Evolutionary conservation across 2,888 invertebrate species (phyloP).

Genomic region (Anaspis maculata): DNA sequence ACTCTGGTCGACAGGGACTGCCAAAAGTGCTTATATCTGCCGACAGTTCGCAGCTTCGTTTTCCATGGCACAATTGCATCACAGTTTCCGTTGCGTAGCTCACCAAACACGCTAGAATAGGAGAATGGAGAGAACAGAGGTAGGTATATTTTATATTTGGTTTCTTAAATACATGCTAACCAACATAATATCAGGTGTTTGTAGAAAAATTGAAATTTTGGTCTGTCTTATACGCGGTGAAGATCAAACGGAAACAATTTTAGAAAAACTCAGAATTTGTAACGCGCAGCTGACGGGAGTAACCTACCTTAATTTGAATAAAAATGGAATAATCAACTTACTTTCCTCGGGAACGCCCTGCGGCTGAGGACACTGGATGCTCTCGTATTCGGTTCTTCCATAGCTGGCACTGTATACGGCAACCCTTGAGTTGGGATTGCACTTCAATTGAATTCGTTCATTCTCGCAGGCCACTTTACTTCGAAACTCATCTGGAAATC

Average conservation of each 20-base stretch:
- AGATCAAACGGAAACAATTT: too few relatives aligned
- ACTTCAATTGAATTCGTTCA: slow-evolving; percentile 78
- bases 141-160: background rate
- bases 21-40: slow-evolving; percentile 79
- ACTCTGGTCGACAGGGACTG: slow-evolving; percentile 70
- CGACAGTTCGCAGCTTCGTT: slow-evolving; percentile 67
- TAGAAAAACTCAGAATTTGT: too few relatives aligned
- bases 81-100: slow-evolving; percentile 87
- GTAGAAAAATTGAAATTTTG: too few relatives aligned
- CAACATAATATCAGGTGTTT: too few relatives aligned
- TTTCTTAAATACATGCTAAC: too few relatives aligned
- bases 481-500: slow-evolving; percentile 76
- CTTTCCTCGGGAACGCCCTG: slow-evolving; percentile 82
- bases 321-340: slow-evolving; percentile 46
- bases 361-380: slow-evolving; percentile 77
- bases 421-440: slow-evolving; percentile 79
- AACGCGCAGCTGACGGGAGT: background rate
- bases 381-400: slow-evolving; percentile 81
- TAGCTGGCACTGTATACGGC: slow-evolving; percentile 91
- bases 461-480: slow-evolving; percentile 92
- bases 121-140: slow-evolving; percentile 1
- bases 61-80: slow-evolving; percentile 75
- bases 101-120: slow-evolving; percentile 70
- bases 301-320: slow-evolving; percentile 7
- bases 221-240: too few relatives aligned